These are phyloP conservation scores for Hydrophis major DNA, from an alignment of 2,797 vertebrate species.

Conservation along the genomic window DNA sequence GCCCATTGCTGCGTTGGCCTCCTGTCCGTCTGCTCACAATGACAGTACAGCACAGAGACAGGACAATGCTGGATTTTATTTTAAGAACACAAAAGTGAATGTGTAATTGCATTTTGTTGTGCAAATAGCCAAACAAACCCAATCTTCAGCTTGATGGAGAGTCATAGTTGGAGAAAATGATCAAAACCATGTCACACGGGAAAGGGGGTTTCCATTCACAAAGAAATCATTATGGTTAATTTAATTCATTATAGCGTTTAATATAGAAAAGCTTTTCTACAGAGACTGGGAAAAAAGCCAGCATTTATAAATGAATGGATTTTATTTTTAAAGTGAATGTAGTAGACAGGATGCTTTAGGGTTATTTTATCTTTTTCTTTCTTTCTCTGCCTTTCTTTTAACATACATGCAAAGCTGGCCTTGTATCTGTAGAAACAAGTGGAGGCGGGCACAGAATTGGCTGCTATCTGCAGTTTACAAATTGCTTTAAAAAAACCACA, in stretches of 20 bases:
- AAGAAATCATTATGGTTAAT: constrained; percentile 82
- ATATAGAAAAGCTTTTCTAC: constrained; percentile 81
- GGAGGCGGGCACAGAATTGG: constrained; percentile 52
- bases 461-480: constrained; percentile 69
- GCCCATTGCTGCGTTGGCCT: fast-evolving
- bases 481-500: constrained; percentile 59
- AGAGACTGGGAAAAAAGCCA: constrained; percentile 79
- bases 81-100: constrained; percentile 32
- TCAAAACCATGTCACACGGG: constrained; percentile 74
- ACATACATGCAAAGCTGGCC: constrained; percentile 60
- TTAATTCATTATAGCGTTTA: constrained; percentile 81
- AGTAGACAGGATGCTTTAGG: constrained; percentile 71
- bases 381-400: constrained; percentile 68
- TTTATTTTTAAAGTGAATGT: constrained; percentile 79
- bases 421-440: constrained; percentile 56
- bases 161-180: constrained; percentile 59
- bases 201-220: constrained; percentile 77
- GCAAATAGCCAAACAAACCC: constrained; percentile 60
- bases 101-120: constrained; percentile 36
- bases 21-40: fast-evolving
- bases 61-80: not conserved
- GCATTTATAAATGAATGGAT: constrained; percentile 80
- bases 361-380: constrained; percentile 68
- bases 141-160: constrained; percentile 58
- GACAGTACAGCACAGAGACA: fast-evolving